Percentiles rank a stretch among this genome's conserved stretches.
phyloP scores from a whole-genome alignment of 1,140 invertebrate genomes.

The Anastrepha ludens region DNA sequence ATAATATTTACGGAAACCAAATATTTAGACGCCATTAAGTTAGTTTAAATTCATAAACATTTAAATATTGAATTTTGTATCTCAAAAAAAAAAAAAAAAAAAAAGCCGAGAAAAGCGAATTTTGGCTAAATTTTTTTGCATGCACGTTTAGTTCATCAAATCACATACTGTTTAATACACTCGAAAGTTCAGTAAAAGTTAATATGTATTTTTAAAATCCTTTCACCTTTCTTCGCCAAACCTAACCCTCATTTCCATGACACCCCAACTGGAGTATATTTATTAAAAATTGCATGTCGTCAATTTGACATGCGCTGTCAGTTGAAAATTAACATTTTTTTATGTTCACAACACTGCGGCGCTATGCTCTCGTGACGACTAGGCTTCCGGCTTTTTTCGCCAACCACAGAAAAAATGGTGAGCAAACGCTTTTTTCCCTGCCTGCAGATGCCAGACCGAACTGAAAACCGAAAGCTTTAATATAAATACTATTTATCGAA shows the following conservation, averaged over 20 bases:
- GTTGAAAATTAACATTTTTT: constrained; percentile 42
- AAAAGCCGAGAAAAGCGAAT: no score
- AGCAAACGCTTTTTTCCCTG: background rate
- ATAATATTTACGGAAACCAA: no score
- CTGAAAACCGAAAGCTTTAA: background rate
- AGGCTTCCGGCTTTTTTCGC: constrained; percentile 22
- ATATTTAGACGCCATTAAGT: no score
- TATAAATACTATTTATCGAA: constrained; percentile 1
- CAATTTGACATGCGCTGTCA: constrained; percentile 47
- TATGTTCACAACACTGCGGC: background rate
- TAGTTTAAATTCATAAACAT: no score
- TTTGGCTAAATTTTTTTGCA: no score
- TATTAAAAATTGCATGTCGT: constrained; percentile 51
- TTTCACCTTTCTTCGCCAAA: background rate
- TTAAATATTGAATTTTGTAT: no score
- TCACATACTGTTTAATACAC: no score
- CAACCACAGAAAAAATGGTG: constrained; percentile 5
- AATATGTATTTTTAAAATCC: no score
- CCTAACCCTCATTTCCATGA: background rate
- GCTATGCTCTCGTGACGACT: constrained; percentile 29
- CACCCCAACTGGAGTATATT: constrained; percentile 27
- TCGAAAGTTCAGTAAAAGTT: no score
- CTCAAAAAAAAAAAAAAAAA: no score
- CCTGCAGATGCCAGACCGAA: background rate
- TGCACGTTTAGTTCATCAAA: no score